Evolutionary conservation across 2,113 vertebrate genomes (phyloP).

Genomic region (Nesoenas mayeri): DNA sequence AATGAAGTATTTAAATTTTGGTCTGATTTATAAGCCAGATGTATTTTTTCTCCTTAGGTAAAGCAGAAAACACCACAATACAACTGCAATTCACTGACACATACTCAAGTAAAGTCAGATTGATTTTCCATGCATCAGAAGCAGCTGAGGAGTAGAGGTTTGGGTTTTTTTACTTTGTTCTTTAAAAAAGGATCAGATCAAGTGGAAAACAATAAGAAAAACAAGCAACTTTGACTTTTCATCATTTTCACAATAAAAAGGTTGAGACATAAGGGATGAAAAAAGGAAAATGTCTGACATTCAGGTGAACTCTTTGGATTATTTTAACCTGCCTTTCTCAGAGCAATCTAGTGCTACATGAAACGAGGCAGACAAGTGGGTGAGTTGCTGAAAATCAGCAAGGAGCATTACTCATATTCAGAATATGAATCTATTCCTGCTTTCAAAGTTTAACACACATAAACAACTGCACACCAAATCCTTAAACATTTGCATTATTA

Average conservation of each 20-base stretch:
- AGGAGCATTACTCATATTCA: not conserved
- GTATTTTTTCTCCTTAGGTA: not conserved
- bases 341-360: not conserved
- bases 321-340: not conserved
- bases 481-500: not conserved
- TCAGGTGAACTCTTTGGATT: not conserved
- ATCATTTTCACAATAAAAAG: not conserved
- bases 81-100: not conserved
- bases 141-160: not conserved
- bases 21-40: constrained; percentile 1
- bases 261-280: not conserved
- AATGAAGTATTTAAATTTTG: not conserved
- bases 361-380: not conserved
- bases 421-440: not conserved
- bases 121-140: not conserved
- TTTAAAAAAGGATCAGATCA: not conserved
- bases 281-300: not conserved
- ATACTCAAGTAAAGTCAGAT: not conserved
- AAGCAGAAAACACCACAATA: not conserved
- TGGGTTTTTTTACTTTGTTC: not conserved
- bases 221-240: not conserved
- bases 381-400: not conserved
- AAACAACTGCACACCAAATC: not conserved
- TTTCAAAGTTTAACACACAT: not conserved
- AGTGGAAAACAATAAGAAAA: not conserved